A percentile compares a stretch with the other conserved stretches of the same genome.
Evolutionary conservation across 2,797 vertebrate species (phyloP).

Genomic region (Anguilla pacifica): DNA sequence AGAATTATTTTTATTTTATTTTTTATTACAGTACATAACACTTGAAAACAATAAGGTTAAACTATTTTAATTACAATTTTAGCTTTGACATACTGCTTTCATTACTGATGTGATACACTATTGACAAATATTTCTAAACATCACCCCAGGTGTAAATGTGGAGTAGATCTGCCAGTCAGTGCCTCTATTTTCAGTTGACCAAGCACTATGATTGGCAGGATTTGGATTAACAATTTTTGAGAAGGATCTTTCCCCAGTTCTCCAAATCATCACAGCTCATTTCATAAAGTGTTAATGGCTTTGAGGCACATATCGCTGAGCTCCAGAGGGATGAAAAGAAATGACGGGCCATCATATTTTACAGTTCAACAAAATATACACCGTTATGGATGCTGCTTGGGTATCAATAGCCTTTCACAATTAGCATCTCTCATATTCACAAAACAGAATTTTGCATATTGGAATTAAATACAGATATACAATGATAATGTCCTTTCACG

Average conservation of each 20-base stretch:
- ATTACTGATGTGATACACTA: not conserved
- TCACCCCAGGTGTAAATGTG: not conserved
- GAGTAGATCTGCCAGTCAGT: not conserved
- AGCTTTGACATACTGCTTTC: not conserved
- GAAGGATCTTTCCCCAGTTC: not conserved
- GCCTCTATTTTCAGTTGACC: not conserved
- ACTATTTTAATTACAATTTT: not conserved
- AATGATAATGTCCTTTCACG: not conserved
- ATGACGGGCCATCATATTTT: not conserved
- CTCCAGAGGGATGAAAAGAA: not conserved
- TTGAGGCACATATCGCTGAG: not conserved
- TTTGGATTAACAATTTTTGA: not conserved
- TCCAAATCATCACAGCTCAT: not conserved
- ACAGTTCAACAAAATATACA: not conserved
- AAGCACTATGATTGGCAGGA: not conserved
- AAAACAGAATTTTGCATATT: not conserved
- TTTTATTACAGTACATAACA: not conserved
- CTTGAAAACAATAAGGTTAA: not conserved
- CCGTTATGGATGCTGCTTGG: not conserved
- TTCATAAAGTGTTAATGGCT: not conserved
- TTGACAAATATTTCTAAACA: not conserved
- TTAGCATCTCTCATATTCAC: not conserved
- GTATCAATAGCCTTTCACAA: not conserved
- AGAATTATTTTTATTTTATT: too few relatives aligned
- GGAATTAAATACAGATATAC: not conserved